Evolutionary conservation across 1,140 invertebrate species (phyloP).

Genomic region (Acromyrmex heyeri): DNA sequence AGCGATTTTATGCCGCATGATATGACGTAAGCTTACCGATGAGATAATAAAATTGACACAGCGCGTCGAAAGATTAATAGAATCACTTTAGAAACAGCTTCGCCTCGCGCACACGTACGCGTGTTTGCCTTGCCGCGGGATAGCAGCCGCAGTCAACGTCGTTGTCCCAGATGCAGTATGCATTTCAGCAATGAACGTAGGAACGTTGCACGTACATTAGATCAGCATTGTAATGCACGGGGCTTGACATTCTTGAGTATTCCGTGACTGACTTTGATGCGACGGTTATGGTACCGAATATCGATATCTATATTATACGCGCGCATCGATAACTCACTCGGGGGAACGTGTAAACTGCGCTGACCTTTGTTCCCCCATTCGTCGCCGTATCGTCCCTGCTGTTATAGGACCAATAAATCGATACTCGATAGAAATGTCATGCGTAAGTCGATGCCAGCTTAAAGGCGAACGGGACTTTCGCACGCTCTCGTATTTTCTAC

Average conservation of each 20-base stretch:
- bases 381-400: conserved; percentile 38
- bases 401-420: conserved; percentile 53
- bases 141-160: not conserved
- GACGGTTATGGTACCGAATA: conserved; percentile 59
- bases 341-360: conserved; percentile 51
- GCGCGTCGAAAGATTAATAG: conserved; percentile 31
- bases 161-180: conserved; percentile 46
- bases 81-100: conserved; percentile 20
- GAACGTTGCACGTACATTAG: conserved; percentile 52
- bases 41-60: conserved; percentile 4
- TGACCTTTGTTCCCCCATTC: conserved; percentile 58
- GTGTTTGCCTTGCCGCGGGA: not conserved
- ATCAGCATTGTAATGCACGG: conserved; percentile 57
- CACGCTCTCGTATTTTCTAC: conserved; percentile 51
- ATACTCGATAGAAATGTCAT: conserved; percentile 64
- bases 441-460: conserved; percentile 60
- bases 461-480: conserved; percentile 58
- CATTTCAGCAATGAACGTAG: conserved; percentile 57
- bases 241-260: conserved; percentile 52
- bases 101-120: conserved; percentile 30
- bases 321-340: conserved; percentile 44
- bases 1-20: not conserved
- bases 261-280: conserved; percentile 58
- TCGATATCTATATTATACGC: conserved; percentile 40
- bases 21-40: not conserved